Evolutionary conservation across 2,888 invertebrate species (phyloP), one percentile per base, ranked within the genome.

Genomic region (Cecidostiba fungosa): DNA sequence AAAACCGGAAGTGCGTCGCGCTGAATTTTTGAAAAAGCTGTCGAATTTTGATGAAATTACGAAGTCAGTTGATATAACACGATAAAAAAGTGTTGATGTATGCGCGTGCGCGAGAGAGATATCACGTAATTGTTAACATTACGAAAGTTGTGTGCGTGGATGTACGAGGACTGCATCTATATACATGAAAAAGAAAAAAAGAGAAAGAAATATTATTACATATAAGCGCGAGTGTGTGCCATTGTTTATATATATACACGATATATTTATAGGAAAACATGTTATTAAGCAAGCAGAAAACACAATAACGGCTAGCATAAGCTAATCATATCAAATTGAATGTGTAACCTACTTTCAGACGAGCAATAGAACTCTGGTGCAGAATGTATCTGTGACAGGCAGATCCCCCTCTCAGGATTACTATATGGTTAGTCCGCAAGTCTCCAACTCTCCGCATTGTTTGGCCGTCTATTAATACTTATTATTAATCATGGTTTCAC

Each of bases 281-380:
- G 39, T 77, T 73, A 77, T 85, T 85, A 82, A 86, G 82, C 79
- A 88, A 89, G 77, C 86, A 88, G 86, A 86, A 87, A 88, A 89
- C 87, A 89, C 88, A 88, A 88, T 85, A 88, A 89, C 89, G 87
- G 89, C 88, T 90, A 87, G 88, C 87, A 87, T 90, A 88, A 90
- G 90, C 90, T 92, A 91, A 91, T 91, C 88, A 91, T 91, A 89
- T 91, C 91, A 92, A 92, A 93, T 91, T 93, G 92, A 92, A 93
- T 93, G 90, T 93, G 91, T 93, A 91, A 93, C 93, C 93, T 93
- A 93, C 92, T 93, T 93, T 93, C 93, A 93, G 93, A 93, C 93
- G 93, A 93, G 93, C 93, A 93, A 93, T 93, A 93, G 93, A 93
- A 92, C 93, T 93, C 93, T 93, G 93, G 93, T 93, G 93, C 93